Evolutionary conservation across 2,113 vertebrate genomes (phyloP).

Genomic region (Hemibagrus wyckioides): DNA sequence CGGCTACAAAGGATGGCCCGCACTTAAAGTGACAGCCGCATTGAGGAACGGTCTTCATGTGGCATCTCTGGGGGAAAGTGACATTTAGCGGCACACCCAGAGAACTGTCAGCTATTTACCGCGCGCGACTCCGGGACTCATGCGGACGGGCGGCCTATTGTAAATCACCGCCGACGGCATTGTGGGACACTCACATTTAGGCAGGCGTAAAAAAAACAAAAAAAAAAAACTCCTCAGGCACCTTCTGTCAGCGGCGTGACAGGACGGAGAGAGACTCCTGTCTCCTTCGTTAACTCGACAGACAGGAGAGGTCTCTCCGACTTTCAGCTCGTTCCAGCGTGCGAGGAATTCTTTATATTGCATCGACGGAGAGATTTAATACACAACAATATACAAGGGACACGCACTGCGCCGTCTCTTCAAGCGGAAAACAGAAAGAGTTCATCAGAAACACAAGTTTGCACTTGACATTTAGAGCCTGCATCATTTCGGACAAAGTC

Average conservation of each 20-base stretch:
- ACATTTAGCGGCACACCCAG: conserved; percentile 44
- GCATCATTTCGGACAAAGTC: conserved; percentile 15
- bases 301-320: conserved; percentile 17
- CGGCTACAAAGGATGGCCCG: conserved; percentile 27
- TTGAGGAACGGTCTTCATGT: conserved; percentile 51
- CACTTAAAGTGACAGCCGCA: conserved; percentile 53
- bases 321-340: conserved; percentile 11
- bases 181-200: conserved; percentile 33
- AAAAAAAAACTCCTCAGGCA: conserved; percentile 13
- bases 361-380: not conserved
- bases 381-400: not conserved
- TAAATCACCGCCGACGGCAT: conserved; percentile 33
- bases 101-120: conserved; percentile 41
- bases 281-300: conserved; percentile 30
- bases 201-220: conserved; percentile 1
- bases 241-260: conserved; percentile 50
- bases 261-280: conserved; percentile 32
- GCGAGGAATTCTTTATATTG: conserved; percentile 18
- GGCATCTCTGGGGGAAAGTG: conserved; percentile 46
- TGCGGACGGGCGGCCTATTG: conserved; percentile 31
- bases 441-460: conserved; percentile 13
- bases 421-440: not conserved
- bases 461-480: conserved; percentile 20
- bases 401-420: too few relatives aligned
- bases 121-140: conserved; percentile 18